Evolutionary conservation across 2,888 invertebrate species (phyloP).

Genomic region (Lordiphosa andalusiaca): DNA sequence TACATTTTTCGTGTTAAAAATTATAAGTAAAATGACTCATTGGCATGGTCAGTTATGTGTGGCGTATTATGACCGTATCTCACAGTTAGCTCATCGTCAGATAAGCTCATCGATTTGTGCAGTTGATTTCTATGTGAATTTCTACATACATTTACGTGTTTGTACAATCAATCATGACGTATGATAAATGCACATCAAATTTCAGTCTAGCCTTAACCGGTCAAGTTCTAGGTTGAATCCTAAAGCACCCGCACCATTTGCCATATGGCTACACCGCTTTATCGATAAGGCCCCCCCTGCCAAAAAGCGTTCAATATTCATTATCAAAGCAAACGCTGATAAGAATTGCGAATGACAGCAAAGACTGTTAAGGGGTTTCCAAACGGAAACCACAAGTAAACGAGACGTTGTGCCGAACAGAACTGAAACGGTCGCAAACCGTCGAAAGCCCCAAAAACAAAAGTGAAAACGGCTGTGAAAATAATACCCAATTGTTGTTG

Average conservation of each 20-base stretch:
- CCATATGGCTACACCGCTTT: constrained; percentile 3
- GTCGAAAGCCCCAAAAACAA: constrained; percentile 5
- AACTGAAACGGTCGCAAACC: constrained; percentile 28
- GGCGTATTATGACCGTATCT: constrained; percentile 1
- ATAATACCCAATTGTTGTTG: constrained; percentile 47
- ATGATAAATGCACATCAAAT: constrained; percentile 14
- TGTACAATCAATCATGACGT: constrained; percentile 36
- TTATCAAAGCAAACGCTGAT: constrained; percentile 53
- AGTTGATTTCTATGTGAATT: neutral
- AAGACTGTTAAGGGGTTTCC: constrained; percentile 19
- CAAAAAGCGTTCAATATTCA: constrained; percentile 63
- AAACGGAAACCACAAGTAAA: constrained; percentile 38
- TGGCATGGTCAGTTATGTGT: constrained; percentile 45
- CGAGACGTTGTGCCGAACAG: constrained; percentile 49
- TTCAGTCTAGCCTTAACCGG: constrained; percentile 12
- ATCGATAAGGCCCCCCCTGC: constrained; percentile 41
- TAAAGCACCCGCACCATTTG: neutral
- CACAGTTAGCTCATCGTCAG: constrained; percentile 27
- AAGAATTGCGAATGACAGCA: constrained; percentile 49
- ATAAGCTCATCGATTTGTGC: constrained; percentile 26
- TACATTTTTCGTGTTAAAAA: neutral
- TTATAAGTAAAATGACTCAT: constrained; percentile 43
- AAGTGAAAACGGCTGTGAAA: constrained; percentile 56
- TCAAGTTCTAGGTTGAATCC: constrained; percentile 10
- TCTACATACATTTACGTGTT: neutral